phyloP scores from a whole-genome alignment of 2,113 vertebrate species.

The Ptilonorhynchus violaceus region DNA sequence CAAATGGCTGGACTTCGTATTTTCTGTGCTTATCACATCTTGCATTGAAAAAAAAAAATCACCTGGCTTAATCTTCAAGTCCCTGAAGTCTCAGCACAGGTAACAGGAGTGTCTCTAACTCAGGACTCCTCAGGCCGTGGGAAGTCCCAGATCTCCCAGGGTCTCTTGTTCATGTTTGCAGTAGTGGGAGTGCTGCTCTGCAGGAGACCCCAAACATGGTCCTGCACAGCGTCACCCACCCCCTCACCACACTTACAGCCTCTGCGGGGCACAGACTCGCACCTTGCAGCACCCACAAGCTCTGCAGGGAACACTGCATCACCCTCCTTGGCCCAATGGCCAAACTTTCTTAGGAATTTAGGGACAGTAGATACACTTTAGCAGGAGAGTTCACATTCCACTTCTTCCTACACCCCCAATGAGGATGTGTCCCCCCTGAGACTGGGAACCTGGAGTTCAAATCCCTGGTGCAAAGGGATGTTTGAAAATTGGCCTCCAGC shows the following conservation, averaged over 20 bases:
- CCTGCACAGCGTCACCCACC: background rate
- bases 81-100: background rate
- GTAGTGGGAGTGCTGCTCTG: background rate
- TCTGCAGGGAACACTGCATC: background rate
- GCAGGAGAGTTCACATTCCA: background rate
- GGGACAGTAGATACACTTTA: background rate
- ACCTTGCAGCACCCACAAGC: too few species aligned
- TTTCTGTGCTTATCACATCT: background rate
- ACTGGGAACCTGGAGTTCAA: background rate
- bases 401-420: background rate
- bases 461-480: background rate
- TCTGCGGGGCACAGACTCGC: fast-evolving
- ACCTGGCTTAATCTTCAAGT: background rate
- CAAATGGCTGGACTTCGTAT: background rate
- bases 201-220: fast-evolving
- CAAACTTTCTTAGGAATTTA: background rate
- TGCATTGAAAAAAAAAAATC: background rate
- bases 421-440: fast-evolving
- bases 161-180: background rate
- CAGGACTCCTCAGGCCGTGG: background rate
- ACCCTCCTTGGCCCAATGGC: fast-evolving
- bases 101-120: background rate
- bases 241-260: background rate
- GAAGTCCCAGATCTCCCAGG: background rate
- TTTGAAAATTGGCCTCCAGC: background rate